Conservation (phyloP, 2,113 vertebrate species). For the Mellivora capensis region DNA sequence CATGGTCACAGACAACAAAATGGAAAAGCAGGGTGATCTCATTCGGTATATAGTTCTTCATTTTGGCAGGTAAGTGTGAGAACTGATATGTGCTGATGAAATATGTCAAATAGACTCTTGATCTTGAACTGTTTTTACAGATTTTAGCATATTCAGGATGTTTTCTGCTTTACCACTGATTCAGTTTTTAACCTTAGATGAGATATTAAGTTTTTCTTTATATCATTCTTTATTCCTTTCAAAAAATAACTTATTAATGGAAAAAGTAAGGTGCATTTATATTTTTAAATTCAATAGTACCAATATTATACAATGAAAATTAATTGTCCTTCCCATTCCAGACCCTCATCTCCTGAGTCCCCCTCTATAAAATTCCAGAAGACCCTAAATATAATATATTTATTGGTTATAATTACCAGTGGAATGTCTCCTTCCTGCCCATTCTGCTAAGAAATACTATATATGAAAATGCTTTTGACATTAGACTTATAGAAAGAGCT, state of each 20-base stretch:
- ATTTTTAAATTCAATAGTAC: not conserved
- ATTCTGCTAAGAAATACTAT: not conserved
- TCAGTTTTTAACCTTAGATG: not conserved
- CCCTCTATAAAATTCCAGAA: not conserved
- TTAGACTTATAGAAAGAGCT: not conserved
- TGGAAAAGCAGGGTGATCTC: conserved; percentile 98
- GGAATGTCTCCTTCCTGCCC: not conserved
- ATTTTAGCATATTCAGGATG: not conserved
- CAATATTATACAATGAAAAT: not conserved
- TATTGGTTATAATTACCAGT: conserved; percentile 10
- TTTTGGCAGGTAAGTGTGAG: conserved; percentile 91
- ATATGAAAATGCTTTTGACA: conserved; percentile 18
- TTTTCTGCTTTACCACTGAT: conserved; percentile 6
- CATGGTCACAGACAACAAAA: conserved; percentile 98
- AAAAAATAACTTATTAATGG: not conserved
- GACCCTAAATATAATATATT: not conserved
- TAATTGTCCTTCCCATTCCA: not conserved
- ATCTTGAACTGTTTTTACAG: not conserved
- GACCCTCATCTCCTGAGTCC: not conserved
- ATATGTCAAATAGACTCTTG: not conserved
- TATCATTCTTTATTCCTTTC: not conserved
- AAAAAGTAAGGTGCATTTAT: not conserved
- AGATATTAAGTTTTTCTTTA: not conserved
- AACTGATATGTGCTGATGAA: not conserved
- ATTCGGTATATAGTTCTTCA: conserved; percentile 96